Conservation (phyloP, 2,888 invertebrate species). For the Luperina testacea region DNA sequence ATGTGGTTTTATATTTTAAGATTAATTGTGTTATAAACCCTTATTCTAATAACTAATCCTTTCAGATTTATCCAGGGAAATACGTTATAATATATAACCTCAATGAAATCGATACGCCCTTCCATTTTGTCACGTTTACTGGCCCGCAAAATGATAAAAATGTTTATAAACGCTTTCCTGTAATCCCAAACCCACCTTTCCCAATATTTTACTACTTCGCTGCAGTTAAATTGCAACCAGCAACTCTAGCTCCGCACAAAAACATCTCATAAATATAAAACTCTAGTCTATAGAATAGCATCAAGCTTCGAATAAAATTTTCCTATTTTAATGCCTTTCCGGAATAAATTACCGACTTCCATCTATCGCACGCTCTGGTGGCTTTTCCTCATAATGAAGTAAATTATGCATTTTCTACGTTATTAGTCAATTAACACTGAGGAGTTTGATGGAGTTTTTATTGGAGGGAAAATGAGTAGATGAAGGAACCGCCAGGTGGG, state of each 20-base stretch:
- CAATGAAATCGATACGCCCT: neutral
- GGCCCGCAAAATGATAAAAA: neutral
- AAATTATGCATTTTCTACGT: slow-evolving; percentile 78
- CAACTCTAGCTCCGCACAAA: slow-evolving; percentile 8
- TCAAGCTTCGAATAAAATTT: slow-evolving; percentile 67
- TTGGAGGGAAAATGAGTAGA: neutral
- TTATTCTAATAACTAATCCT: slow-evolving; percentile 3
- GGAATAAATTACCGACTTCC: slow-evolving; percentile 70
- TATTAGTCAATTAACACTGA: slow-evolving; percentile 70
- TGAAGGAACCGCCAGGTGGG: neutral
- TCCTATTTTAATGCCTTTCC: slow-evolving; percentile 59
- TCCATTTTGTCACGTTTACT: neutral
- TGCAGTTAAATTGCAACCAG: neutral
- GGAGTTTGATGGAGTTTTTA: slow-evolving; percentile 48
- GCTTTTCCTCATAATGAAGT: slow-evolving; percentile 73
- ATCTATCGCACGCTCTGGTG: slow-evolving; percentile 64
- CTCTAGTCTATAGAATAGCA: slow-evolving; percentile 17
- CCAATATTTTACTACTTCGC: neutral
- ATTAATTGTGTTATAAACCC: neutral
- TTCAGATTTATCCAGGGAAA: neutral
- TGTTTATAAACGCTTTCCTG: neutral
- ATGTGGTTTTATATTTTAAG: neutral
- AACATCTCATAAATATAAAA: slow-evolving; percentile 43
- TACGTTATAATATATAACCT: neutral
- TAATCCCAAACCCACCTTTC: no score